These are phyloP conservation scores for Ornithorhynchus anatinus DNA, from an alignment of 2,113 vertebrate species.

Conservation along the genomic window DNA sequence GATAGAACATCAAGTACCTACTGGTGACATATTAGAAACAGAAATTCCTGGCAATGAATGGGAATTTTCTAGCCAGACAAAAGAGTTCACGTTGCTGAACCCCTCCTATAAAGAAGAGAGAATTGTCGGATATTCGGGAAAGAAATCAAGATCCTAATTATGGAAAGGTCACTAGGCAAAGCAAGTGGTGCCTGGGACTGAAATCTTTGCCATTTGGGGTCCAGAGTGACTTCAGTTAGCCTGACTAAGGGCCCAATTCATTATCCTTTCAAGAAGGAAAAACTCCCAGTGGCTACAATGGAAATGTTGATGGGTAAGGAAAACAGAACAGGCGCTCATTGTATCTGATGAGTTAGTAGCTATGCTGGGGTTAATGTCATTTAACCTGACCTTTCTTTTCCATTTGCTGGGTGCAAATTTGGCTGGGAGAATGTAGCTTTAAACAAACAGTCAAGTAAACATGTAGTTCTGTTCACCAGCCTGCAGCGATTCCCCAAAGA, in stretches of 20 bases:
- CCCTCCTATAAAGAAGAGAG: neutral
- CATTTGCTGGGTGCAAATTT: neutral
- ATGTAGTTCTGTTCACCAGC: neutral
- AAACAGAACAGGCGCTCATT: neutral
- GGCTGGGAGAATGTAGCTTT: slow-evolving; percentile 12
- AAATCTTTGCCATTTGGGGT: slow-evolving; percentile 41
- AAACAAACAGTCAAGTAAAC: slow-evolving; percentile 3
- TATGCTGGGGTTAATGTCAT: neutral
- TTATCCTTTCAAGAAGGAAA: neutral
- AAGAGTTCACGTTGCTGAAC: neutral
- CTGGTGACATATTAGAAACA: neutral
- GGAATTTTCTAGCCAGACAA: neutral
- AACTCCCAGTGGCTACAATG: slow-evolving; percentile 1
- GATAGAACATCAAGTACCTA: neutral
- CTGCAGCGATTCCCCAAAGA: neutral
- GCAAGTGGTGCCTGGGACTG: neutral
- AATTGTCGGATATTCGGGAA: neutral
- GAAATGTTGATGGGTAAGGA: slow-evolving; percentile 8
- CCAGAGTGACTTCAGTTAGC: neutral
- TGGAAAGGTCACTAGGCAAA: neutral
- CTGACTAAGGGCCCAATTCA: neutral
- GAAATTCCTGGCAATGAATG: neutral
- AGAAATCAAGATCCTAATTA: too few relatives aligned
- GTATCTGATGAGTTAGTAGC: neutral
- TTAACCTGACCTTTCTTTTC: slow-evolving; percentile 16